Percentiles rank a stretch among this genome's conserved stretches.
Conservation (phyloP, 2,797 vertebrate genomes). For the Poecilia velifera region DNA sequence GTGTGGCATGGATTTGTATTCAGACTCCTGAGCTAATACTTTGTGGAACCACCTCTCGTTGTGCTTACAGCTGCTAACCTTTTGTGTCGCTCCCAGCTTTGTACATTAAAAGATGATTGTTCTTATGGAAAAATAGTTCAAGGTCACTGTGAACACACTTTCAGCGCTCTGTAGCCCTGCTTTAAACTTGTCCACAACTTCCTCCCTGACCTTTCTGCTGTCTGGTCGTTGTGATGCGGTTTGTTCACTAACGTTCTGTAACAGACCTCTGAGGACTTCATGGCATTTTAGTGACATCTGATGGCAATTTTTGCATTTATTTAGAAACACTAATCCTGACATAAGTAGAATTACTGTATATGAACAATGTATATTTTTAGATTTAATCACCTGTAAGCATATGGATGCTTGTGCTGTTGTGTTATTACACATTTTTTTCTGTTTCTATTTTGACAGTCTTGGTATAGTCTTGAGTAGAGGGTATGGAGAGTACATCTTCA, state of each 20-base stretch:
- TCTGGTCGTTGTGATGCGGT: neutral
- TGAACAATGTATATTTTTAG: neutral
- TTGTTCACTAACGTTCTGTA: neutral
- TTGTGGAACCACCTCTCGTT: neutral
- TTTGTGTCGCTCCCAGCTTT: neutral
- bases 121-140: neutral
- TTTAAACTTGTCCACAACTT: neutral
- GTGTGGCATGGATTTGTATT: neutral
- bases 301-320: neutral
- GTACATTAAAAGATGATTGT: neutral
- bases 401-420: neutral
- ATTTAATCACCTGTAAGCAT: neutral
- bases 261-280: neutral
- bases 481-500: constrained; percentile 89
- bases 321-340: neutral
- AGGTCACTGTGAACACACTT: neutral
- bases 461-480: constrained; percentile 91
- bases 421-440: neutral
- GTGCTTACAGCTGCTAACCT: neutral
- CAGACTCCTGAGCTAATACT: neutral
- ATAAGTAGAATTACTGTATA: neutral
- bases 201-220: neutral
- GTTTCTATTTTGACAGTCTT: constrained; percentile 77
- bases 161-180: neutral
- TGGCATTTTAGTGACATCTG: neutral